Evolutionary conservation across 2,888 invertebrate species (phyloP).

Genomic region (Empis stercorea): DNA sequence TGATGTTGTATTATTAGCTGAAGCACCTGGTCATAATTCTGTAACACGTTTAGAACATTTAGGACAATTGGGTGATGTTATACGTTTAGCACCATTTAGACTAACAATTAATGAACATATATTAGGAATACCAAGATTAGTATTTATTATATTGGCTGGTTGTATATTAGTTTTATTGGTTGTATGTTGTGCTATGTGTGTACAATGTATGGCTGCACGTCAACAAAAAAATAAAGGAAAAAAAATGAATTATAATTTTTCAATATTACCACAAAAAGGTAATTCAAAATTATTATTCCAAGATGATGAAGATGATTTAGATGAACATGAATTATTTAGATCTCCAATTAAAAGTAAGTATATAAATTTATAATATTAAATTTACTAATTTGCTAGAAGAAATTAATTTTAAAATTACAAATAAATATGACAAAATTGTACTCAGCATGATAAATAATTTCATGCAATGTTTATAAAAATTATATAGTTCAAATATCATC

Average conservation of each 20-base stretch:
- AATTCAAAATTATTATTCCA: constrained; percentile 26
- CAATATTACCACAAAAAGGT: constrained; percentile 31
- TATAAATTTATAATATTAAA: neutral
- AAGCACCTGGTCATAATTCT: constrained; percentile 46
- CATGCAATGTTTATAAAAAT: too few species aligned
- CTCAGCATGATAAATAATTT: too few species aligned
- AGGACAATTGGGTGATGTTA: constrained; percentile 13
- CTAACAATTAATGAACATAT: constrained; percentile 52
- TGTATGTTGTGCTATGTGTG: constrained; percentile 24
- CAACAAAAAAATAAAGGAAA: constrained; percentile 18
- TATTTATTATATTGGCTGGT: constrained; percentile 65
- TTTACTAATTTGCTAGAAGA: too few species aligned
- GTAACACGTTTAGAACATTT: constrained; percentile 26
- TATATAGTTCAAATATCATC: too few species aligned
- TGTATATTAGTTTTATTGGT: constrained; percentile 24
- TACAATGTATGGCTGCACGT: constrained; percentile 26
- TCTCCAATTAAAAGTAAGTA: constrained; percentile 33
- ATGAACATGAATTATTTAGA: constrained; percentile 32
- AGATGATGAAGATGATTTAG: constrained; percentile 26
- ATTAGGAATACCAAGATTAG: constrained; percentile 60
- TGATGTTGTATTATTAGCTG: constrained; percentile 42
- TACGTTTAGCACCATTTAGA: constrained; percentile 37
- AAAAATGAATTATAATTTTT: constrained; percentile 33
- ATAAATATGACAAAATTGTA: too few species aligned
- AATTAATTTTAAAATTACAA: too few species aligned